phyloP scores from a whole-genome alignment of 2,113 vertebrate species.

The Archocentrus centrarchus region DNA sequence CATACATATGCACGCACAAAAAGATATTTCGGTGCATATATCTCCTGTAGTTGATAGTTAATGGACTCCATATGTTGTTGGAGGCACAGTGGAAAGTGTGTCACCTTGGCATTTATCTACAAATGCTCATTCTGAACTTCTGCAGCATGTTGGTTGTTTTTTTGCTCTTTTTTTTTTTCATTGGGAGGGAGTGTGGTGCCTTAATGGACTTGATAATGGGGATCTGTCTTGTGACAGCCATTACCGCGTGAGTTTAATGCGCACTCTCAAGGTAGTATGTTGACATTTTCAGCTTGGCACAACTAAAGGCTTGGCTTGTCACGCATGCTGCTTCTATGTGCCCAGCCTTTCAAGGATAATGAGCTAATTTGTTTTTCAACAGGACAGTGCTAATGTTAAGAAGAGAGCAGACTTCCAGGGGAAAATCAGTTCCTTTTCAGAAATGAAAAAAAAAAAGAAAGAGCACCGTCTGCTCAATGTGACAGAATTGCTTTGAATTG shows the following conservation, averaged over 20 bases:
- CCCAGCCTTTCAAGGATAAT: constrained; percentile 72
- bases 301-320: constrained; percentile 67
- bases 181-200: constrained; percentile 21
- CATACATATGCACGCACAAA: neutral
- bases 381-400: constrained; percentile 43
- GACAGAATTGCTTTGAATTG: constrained; percentile 11
- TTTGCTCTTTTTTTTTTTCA: neutral
- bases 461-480: constrained; percentile 17
- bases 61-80: constrained; percentile 19
- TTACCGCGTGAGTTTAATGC: constrained; percentile 74
- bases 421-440: constrained; percentile 29
- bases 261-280: constrained; percentile 75
- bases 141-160: constrained; percentile 18
- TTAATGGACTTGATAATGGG: constrained; percentile 77
- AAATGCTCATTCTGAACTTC: constrained; percentile 45
- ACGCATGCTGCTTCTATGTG: constrained; percentile 58
- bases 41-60: constrained; percentile 1
- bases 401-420: constrained; percentile 14
- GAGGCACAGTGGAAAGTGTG: neutral
- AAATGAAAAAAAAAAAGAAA: neutral
- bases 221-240: constrained; percentile 71
- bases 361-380: constrained; percentile 74
- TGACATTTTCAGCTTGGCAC: constrained; percentile 77
- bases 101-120: constrained; percentile 64
- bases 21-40: neutral